A percentile compares a stretch with the other conserved stretches of the same genome.
phyloP scores from a whole-genome alignment of 2,888 invertebrate genomes.

The Gisinianus flammeolus region DNA sequence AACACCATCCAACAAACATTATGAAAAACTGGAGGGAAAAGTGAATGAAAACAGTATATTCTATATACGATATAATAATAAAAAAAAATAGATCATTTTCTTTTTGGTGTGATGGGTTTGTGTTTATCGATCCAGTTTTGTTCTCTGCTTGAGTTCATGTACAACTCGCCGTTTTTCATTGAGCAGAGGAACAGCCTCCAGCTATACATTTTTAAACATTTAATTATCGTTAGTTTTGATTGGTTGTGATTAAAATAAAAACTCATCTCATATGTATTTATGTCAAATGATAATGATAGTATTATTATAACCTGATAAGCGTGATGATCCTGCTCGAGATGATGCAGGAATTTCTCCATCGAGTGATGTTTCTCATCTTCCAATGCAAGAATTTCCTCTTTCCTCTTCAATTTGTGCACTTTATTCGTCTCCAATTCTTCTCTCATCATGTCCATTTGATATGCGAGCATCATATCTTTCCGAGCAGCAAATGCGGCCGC shows the following conservation, averaged over 20 bases:
- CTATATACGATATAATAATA: no score
- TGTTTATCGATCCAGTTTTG: no score
- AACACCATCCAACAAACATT: no score
- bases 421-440: neutral
- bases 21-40: no score
- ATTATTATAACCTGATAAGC: conserved; percentile 12
- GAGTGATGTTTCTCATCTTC: neutral
- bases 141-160: neutral
- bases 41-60: no score
- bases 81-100: neutral
- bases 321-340: neutral
- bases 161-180: conserved; percentile 24
- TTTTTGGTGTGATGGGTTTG: no score
- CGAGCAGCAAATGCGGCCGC: conserved; percentile 4
- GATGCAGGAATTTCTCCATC: neutral
- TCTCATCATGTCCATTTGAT: neutral
- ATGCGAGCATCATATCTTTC: conserved; percentile 6
- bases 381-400: neutral
- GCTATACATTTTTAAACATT: no score
- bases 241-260: no score
- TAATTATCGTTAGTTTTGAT: no score
- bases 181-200: neutral
- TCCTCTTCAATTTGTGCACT: neutral
- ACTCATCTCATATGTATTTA: no score
- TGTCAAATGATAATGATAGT: no score